Conservation (phyloP, 2,113 vertebrate genomes). For the Plestiodon gilberti region DNA sequence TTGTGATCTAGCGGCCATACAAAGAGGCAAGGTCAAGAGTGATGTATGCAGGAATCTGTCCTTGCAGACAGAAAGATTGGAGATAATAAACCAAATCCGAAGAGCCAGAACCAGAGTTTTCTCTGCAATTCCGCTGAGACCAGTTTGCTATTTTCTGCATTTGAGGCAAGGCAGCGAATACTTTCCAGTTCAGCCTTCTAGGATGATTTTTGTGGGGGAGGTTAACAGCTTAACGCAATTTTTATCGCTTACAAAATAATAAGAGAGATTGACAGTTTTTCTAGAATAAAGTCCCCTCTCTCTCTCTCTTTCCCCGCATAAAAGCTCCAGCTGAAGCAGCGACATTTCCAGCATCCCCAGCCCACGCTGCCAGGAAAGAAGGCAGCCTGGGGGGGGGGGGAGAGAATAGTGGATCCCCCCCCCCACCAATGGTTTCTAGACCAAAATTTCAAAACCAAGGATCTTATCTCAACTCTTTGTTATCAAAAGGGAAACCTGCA, state of each 20-base stretch:
- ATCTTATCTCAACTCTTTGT: not conserved
- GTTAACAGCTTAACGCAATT: constrained; percentile 33
- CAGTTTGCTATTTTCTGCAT: not conserved
- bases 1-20: not conserved
- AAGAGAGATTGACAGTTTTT: constrained; percentile 62
- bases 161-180: not conserved
- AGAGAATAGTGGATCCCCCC: not conserved
- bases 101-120: not conserved
- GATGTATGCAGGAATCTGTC: not conserved
- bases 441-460: not conserved
- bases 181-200: constrained; percentile 6
- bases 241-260: constrained; percentile 48
- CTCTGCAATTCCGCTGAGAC: not conserved
- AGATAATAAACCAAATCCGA: not conserved
- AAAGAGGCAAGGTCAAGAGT: not conserved
- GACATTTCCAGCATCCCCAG: not conserved
- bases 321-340: not conserved
- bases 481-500: not conserved
- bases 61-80: not conserved
- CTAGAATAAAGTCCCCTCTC: constrained; percentile 44
- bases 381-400: not conserved
- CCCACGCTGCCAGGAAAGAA: constrained; percentile 21
- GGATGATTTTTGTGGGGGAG: constrained; percentile 25
- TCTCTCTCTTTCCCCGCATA: constrained; percentile 25
- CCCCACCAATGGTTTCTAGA: not conserved